phyloP scores from a whole-genome alignment of 2,113 vertebrate genomes.

The Cryptomyrus ogoouensis region DNA sequence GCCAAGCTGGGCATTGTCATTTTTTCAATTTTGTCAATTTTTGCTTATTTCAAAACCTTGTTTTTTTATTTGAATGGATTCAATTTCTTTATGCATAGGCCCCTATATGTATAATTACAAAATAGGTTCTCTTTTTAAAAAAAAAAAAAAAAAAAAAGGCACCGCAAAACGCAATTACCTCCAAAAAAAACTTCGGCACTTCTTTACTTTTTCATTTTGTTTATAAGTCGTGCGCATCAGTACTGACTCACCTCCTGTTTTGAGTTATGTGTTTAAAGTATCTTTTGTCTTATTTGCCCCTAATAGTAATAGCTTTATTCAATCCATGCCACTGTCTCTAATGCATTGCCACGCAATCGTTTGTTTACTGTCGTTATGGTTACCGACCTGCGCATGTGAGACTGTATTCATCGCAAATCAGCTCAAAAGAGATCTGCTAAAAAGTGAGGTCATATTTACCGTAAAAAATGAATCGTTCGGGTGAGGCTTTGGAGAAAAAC shows the following conservation, averaged over 20 bases:
- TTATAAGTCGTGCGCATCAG: not conserved
- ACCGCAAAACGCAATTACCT: not conserved
- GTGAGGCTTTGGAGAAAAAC: not conserved
- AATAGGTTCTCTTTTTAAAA: not conserved
- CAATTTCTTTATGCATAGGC: not conserved
- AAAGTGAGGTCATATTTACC: not conserved
- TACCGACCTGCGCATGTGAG: slow-evolving; percentile 28
- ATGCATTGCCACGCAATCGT: not conserved
- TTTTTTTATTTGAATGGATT: not conserved
- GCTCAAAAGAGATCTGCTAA: not conserved
- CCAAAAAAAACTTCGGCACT: not conserved
- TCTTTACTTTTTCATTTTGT: not conserved
- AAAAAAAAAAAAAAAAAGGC: too few relatives aligned
- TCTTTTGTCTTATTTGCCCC: not conserved
- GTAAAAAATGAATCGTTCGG: slow-evolving; percentile 31
- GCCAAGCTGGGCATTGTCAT: not conserved
- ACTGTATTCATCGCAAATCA: not conserved
- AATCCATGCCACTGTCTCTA: not conserved
- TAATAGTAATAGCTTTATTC: not conserved
- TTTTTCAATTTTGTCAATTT: too few relatives aligned
- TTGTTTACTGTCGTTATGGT: slow-evolving; percentile 45
- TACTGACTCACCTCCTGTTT: not conserved
- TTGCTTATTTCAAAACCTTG: not conserved
- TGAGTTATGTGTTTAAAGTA: not conserved
- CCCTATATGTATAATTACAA: not conserved